phyloP scores from a whole-genome alignment of 2,113 vertebrate species.

The Setophaga coronata region DNA sequence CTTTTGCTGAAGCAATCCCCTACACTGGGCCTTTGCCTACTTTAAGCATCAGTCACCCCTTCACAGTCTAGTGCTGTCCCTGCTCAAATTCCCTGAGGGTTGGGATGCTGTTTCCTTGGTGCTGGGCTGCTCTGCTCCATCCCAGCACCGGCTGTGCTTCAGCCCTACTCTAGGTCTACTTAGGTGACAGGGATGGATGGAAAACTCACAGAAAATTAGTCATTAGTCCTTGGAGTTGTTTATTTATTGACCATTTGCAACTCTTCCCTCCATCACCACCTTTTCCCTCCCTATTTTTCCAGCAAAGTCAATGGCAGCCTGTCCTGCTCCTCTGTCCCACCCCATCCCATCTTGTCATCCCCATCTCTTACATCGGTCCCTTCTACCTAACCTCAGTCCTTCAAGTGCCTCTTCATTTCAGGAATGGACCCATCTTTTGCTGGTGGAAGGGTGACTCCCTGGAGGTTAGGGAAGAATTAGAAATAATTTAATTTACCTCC shows the following conservation, averaged over 20 bases:
- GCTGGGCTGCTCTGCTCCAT: background rate
- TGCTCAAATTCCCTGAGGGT: background rate
- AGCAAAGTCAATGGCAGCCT: background rate
- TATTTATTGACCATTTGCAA: background rate
- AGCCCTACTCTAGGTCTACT: background rate
- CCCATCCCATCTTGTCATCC: background rate
- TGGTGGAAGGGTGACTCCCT: slow-evolving; percentile 55
- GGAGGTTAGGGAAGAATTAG: slow-evolving; percentile 67
- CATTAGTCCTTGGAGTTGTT: background rate
- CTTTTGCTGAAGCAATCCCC: background rate
- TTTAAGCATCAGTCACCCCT: background rate
- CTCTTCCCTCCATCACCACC: background rate
- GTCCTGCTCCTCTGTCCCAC: background rate
- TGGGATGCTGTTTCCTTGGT: background rate
- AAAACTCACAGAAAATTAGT: background rate
- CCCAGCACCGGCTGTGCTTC: background rate
- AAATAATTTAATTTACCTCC: slow-evolving; percentile 72
- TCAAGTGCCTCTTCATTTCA: slow-evolving; percentile 9
- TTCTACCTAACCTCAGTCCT: background rate
- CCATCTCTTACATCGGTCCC: background rate
- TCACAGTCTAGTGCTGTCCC: background rate
- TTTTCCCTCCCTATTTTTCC: background rate
- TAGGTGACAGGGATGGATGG: background rate
- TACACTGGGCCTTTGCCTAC: background rate
- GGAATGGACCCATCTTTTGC: slow-evolving; percentile 16